Evolutionary conservation across 2,888 invertebrate genomes (phyloP), one percentile per base, ranked within the genome.

Genomic region (Cryptophagus acutangulus): DNA sequence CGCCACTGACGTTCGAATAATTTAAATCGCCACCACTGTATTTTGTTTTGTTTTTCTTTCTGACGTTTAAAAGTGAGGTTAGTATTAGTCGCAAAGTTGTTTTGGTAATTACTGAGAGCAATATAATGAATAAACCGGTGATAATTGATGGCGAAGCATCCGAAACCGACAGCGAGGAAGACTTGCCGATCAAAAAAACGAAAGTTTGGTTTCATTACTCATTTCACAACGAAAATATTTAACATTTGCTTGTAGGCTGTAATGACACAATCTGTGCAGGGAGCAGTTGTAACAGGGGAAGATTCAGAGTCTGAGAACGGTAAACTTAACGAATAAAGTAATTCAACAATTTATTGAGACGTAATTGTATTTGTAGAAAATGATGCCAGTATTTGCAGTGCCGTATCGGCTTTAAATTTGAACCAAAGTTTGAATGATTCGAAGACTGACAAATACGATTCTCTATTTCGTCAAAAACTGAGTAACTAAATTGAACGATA

Each of bases 91-190:
- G n/a, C n/a, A n/a, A n/a, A n/a, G n/a, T n/a, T n/a, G n/a, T n/a
- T n/a, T n/a, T n/a, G n/a, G n/a, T n/a, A n/a, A n/a, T n/a, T n/a
- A n/a, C n/a, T n/a, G n/a, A n/a, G n/a, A n/a, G 8, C 17, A 16
- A 33, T 6, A 9, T 28, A 28, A 61, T 60, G 60, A 54, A 49
- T 38, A 60, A 56, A 46, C 51, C 63, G 12, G 45, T 60, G 16
- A 53, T 67, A 38, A 61, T 68, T 13, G 58, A 52, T 40, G 69
- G 69, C 26, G 69, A 69, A 56, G 69, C 69, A 17, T 62, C 69
- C 1, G 69, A 69, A 60, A 68, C 69, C 12, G 69, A 69, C 44
- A 67, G 67, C 41, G 69, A 69, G 43, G 66, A 67, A 46, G 66
- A 67, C 45, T 39, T 2, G 2, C 6, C 34, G 17, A 17, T 29